Conservation (phyloP, 37 sponge, comb jelly and placozoan species). For the Tethya wilhelma region DNA sequence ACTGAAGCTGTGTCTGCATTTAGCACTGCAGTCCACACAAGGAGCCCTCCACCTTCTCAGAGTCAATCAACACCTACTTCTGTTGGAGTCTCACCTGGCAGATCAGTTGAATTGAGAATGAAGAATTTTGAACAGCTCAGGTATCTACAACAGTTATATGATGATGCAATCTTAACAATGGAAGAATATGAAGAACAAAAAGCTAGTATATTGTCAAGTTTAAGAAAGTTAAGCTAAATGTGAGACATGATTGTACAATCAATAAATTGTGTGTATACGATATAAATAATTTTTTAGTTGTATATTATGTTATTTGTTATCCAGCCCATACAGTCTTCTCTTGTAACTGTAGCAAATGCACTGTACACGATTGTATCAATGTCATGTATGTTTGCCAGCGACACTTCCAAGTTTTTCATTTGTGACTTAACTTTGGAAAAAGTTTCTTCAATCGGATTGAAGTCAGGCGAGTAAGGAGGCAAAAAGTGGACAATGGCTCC, state of each 20-base stretch:
- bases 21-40: not conserved
- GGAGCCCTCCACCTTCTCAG: not conserved
- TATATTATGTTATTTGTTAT: slow-evolving; percentile 6
- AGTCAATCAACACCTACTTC: not conserved
- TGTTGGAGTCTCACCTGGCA: not conserved
- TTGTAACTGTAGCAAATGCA: slow-evolving; percentile 2
- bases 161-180: not conserved
- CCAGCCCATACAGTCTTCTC: slow-evolving; percentile 30
- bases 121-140: slow-evolving; percentile 16
- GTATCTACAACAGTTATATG: slow-evolving; percentile 7
- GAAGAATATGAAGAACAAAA: slow-evolving; percentile 16
- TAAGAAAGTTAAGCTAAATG: not conserved
- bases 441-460: slow-evolving; percentile 14
- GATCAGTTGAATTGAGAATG: slow-evolving; percentile 5
- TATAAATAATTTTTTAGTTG: too few species aligned
- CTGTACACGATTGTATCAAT: not conserved
- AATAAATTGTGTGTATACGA: too few species aligned
- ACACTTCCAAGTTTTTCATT: not conserved
- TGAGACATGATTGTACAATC: too few species aligned
- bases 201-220: not conserved
- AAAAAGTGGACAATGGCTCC: slow-evolving; percentile 18
- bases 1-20: not conserved
- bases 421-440: slow-evolving; percentile 33
- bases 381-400: not conserved
- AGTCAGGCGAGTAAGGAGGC: slow-evolving; percentile 30